phyloP scores from a whole-genome alignment of 2,888 invertebrate genomes.

The Lottia scabra region DNA sequence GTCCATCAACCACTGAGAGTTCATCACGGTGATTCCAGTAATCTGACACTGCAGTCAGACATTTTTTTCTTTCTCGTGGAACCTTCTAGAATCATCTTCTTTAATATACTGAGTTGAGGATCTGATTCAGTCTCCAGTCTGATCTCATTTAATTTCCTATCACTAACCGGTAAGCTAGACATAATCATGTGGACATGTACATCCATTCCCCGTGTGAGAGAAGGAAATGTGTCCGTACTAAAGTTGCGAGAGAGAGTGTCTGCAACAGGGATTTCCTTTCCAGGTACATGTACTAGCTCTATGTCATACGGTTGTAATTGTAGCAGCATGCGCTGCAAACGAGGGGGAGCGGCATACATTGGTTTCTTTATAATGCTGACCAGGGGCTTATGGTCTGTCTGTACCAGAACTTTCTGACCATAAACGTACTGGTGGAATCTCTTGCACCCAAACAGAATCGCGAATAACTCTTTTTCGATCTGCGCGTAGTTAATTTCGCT shows the following conservation, averaged over 20 bases:
- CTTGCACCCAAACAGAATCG: slow-evolving; percentile 14
- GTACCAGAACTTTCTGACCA: no score
- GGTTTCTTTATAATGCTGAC: slow-evolving; percentile 17
- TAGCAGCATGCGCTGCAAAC: slow-evolving; percentile 12
- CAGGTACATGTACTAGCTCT: slow-evolving; percentile 6
- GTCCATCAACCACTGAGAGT: neutral
- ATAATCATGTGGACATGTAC: slow-evolving; percentile 29
- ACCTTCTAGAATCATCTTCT: neutral
- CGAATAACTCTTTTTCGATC: slow-evolving; percentile 25
- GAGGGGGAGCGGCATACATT: neutral
- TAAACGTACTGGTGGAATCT: slow-evolving; percentile 12
- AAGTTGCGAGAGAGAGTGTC: slow-evolving; percentile 18
- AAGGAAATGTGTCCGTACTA: slow-evolving; percentile 21
- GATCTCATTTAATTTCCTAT: neutral
- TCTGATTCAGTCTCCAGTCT: neutral
- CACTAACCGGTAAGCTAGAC: slow-evolving; percentile 5
- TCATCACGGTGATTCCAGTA: slow-evolving; percentile 7
- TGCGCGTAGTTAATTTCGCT: slow-evolving; percentile 26
- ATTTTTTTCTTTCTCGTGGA: neutral
- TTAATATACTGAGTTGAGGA: neutral
- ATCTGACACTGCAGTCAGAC: neutral
- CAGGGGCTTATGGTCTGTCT: no score
- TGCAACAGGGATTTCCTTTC: slow-evolving; percentile 3
- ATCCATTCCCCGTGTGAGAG: slow-evolving; percentile 23
- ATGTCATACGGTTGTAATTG: slow-evolving; percentile 14